Percentiles rank a stretch among this genome's conserved stretches.
Conservation (phyloP, 2,113 vertebrate genomes). For the Nothoprocta perdicaria region DNA sequence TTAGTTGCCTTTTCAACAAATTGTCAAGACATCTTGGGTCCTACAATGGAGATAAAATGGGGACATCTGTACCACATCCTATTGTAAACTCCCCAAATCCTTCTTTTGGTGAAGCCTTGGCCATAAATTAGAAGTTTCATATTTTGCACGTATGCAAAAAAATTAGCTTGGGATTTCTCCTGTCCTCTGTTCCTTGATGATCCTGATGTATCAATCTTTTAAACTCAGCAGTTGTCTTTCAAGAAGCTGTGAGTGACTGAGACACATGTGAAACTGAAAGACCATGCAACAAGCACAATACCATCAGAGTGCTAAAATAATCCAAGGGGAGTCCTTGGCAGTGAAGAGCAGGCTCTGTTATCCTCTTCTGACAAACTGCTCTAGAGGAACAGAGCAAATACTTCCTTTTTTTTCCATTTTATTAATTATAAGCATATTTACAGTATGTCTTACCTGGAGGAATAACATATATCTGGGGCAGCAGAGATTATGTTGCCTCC, state of each 20-base stretch:
- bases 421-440: neutral
- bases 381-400: neutral
- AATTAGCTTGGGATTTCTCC: neutral
- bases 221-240: neutral
- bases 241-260: neutral
- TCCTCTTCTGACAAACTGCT: neutral
- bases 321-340: neutral
- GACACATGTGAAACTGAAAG: neutral
- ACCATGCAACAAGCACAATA: neutral
- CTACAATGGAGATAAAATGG: neutral
- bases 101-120: neutral
- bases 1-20: neutral
- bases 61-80: neutral
- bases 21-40: neutral
- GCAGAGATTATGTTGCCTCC: neutral
- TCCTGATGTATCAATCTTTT: neutral
- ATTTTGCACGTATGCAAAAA: neutral
- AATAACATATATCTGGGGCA: neutral
- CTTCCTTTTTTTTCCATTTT: neutral
- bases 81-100: neutral
- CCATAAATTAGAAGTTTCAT: neutral
- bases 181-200: neutral
- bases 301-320: neutral
- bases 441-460: neutral
- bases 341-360: accelerated